Evolutionary conservation across 2,113 vertebrate species (phyloP).

Genomic region (Nanorana parkeri): DNA sequence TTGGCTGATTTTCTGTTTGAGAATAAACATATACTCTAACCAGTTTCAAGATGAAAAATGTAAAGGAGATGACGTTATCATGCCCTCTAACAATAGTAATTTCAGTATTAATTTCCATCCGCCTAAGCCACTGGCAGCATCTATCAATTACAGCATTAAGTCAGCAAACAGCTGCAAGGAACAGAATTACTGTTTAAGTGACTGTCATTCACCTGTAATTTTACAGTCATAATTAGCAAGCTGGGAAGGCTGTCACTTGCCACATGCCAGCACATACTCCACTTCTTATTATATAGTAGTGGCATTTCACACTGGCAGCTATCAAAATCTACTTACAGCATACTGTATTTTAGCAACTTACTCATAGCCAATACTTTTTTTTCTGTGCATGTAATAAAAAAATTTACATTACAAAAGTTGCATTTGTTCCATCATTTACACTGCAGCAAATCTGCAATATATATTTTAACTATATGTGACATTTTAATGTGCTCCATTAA

Average conservation of each 20-base stretch:
- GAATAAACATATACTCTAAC: constrained; percentile 50
- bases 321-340: neutral
- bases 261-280: constrained; percentile 62
- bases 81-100: constrained; percentile 82
- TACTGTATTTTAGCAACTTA: neutral
- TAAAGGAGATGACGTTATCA: constrained; percentile 71
- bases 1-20: constrained; percentile 47
- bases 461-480: too few species aligned
- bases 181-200: constrained; percentile 84
- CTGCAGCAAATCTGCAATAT: too few species aligned
- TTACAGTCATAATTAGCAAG: constrained; percentile 82
- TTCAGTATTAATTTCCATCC: constrained; percentile 90
- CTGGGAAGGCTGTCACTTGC: constrained; percentile 73
- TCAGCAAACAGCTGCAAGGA: constrained; percentile 80
- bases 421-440: too few species aligned
- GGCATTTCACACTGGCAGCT: constrained; percentile 1
- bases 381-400: too few species aligned
- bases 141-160: constrained; percentile 91
- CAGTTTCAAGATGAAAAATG: constrained; percentile 57
- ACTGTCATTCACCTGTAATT: constrained; percentile 84
- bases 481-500: too few species aligned
- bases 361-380: too few species aligned
- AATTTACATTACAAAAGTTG: too few species aligned
- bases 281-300: constrained; percentile 17
- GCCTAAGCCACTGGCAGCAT: constrained; percentile 85